Evolutionary conservation across 1,140 invertebrate genomes (phyloP), one percentile per base, ranked within the genome.

Genomic region (Riptortus pedestris): DNA sequence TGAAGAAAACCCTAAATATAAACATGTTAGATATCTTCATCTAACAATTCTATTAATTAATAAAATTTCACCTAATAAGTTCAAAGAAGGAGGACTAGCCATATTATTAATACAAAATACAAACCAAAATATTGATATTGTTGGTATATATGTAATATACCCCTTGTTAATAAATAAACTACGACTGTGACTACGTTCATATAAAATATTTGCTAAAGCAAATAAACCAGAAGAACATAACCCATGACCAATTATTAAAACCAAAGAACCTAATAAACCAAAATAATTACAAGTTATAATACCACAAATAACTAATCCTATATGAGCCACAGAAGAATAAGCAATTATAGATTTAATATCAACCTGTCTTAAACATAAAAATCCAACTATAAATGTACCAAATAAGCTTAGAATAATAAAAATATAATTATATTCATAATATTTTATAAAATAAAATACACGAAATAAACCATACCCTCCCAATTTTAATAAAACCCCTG

Each of bases 151-250:
- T 11, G 45, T 48, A 11, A 48, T 16, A 48, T 11, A 48, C 0
- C 77, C 75, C 59, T 76, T 78, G 72, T 73, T 76, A 64, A 78
- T 55, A 62, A 72, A 62, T 63, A 79, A 60, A 11, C 67, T 77
- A 55, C 78, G 77, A 7, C 74, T 75, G 31, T 69, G 31, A 28
- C 67, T 59, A n/a, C 73, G 72, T 68, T 83, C 77, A 81, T 85
- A 85, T 71, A 69, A 74, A 69, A 83, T 74, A 81, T 83, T 83
- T 29, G 79, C 77, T 73, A 85, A 77, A 81, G 76, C 80, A 82
- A 86, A 85, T 77, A 85, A 74, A 0, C 79, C 81, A 2, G 83
- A 85, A 61, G 83, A 85, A 79, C 79, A 81, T 68, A 83, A 67
- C 9, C 60, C 60, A 62, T 62, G 60, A 62, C 60, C 60, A 22